Evolutionary conservation across 2,797 vertebrate genomes (phyloP).

Genomic region (Alcedo atthis): DNA sequence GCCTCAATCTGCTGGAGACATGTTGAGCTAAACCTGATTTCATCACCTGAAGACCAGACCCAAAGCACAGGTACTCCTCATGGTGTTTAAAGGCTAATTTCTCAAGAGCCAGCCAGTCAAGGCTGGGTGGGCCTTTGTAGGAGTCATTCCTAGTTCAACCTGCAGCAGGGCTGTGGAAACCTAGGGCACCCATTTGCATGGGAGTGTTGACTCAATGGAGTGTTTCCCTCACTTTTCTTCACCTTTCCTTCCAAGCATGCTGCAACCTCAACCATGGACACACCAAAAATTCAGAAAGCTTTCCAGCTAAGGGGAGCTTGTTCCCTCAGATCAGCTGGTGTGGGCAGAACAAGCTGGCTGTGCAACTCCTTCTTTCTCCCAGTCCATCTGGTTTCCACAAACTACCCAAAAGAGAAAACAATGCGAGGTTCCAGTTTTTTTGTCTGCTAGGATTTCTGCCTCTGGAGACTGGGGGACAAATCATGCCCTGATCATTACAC

Average conservation of each 20-base stretch:
- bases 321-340: neutral
- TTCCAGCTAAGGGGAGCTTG: neutral
- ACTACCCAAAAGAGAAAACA: neutral
- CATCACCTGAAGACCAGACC: neutral
- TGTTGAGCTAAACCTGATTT: neutral
- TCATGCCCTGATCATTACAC: neutral
- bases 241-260: neutral
- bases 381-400: neutral
- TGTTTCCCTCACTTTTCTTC: neutral
- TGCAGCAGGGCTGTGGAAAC: neutral
- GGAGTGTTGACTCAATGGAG: neutral
- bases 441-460: neutral
- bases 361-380: neutral
- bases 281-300: neutral
- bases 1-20: neutral
- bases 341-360: neutral
- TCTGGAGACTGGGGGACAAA: rapidly evolving
- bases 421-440: neutral
- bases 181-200: neutral
- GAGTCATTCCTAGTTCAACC: neutral
- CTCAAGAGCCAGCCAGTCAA: neutral
- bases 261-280: neutral
- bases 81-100: neutral
- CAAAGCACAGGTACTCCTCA: neutral
- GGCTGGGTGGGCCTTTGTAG: neutral